phyloP scores from a whole-genome alignment of 2,797 vertebrate species.

The Rhinichthys osculus region DNA sequence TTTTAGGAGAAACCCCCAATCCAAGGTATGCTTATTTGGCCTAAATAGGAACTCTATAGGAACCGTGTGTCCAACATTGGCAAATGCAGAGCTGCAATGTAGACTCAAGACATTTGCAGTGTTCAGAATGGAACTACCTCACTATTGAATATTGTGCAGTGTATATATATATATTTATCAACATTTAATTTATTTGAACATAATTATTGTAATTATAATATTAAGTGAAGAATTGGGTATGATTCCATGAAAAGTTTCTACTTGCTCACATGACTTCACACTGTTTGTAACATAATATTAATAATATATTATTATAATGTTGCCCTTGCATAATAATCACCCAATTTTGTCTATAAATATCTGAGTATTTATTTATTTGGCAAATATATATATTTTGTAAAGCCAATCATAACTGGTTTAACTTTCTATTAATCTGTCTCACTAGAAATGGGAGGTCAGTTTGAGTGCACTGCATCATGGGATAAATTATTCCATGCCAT shows the following conservation, averaged over 20 bases:
- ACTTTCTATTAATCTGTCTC: not conserved
- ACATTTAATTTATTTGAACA: not conserved
- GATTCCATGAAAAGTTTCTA: not conserved
- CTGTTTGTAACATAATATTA: not conserved
- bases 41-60: not conserved
- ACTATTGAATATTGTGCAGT: not conserved
- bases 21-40: constrained; percentile 80
- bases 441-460: not conserved
- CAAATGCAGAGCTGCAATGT: not conserved
- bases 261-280: not conserved
- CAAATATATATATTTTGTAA: no score
- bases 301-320: not conserved
- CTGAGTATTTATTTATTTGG: not conserved
- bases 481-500: not conserved
- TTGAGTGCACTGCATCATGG: not conserved
- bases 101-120: not conserved
- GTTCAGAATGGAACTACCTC: not conserved
- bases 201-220: not conserved
- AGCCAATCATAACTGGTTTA: no score
- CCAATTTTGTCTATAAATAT: not conserved
- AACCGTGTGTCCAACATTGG: not conserved
- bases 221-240: not conserved
- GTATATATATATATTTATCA: not conserved
- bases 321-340: not conserved
- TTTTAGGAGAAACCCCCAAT: constrained; percentile 87